These are phyloP conservation scores for Corythoichthys haematopterus DNA, from an alignment of 2,113 vertebrate species.

Conservation along the genomic window DNA sequence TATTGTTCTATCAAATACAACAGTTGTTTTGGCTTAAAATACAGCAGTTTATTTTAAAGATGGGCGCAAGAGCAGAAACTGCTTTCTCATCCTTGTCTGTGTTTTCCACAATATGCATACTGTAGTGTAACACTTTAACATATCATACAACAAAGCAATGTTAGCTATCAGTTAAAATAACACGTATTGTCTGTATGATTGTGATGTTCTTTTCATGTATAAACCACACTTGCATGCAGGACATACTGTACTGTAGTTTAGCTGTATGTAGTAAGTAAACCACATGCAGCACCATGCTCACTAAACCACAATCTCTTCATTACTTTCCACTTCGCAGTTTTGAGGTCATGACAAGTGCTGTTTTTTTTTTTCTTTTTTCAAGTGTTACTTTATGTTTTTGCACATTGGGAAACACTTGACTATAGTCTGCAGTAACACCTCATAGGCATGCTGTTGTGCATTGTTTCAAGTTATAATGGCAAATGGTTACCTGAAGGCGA, in stretches of 20 bases:
- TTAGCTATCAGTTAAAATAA: background rate
- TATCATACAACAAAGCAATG: background rate
- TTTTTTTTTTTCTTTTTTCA: background rate
- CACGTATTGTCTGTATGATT: background rate
- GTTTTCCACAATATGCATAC: no score
- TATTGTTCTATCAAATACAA: no score
- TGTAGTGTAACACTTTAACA: no score
- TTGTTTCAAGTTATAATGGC: background rate
- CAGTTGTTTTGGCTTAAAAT: no score
- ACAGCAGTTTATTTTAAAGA: no score
- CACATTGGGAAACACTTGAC: background rate
- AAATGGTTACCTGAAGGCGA: slow-evolving; percentile 47
- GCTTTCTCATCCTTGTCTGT: no score
- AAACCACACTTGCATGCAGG: slow-evolving; percentile 54
- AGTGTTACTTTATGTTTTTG: background rate
- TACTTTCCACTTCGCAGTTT: slow-evolving; percentile 60
- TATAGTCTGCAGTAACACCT: background rate
- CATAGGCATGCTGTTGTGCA: background rate
- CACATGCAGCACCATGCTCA: slow-evolving; percentile 63
- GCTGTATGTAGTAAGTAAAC: slow-evolving; percentile 59
- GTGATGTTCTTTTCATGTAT: slow-evolving; percentile 16
- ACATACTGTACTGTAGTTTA: slow-evolving; percentile 63
- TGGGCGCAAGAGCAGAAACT: no score
- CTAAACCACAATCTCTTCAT: slow-evolving; percentile 63
- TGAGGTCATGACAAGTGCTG: slow-evolving; percentile 42